A percentile compares a stretch with the other conserved stretches of the same genome.
phyloP scores from a whole-genome alignment of 2,888 invertebrate species.

The Brachyopa scutellaris region DNA sequence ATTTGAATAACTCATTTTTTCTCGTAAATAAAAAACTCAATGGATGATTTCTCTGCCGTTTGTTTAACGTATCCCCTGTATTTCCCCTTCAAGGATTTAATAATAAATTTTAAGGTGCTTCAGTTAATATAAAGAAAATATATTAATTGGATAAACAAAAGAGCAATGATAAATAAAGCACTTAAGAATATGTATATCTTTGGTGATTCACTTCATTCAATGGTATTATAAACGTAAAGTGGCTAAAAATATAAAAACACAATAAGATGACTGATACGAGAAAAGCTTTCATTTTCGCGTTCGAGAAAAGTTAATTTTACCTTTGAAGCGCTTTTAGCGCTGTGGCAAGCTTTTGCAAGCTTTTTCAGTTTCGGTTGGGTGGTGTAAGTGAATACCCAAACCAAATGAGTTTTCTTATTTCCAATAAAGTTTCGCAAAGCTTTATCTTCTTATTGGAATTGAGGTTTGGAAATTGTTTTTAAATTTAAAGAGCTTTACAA shows the following conservation, averaged over 20 bases:
- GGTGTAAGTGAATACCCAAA: not conserved
- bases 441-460: not conserved
- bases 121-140: not conserved
- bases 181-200: not conserved
- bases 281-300: not conserved
- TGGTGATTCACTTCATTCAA: slow-evolving; percentile 9
- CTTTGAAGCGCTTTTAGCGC: not conserved
- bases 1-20: not conserved
- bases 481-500: not conserved
- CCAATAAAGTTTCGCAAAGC: slow-evolving; percentile 4
- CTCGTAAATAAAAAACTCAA: not conserved
- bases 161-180: not conserved
- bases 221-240: not conserved
- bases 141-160: slow-evolving; percentile 3
- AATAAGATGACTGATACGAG: too few species aligned
- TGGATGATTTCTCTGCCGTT: slow-evolving; percentile 8
- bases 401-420: not conserved
- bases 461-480: not conserved
- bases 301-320: not conserved
- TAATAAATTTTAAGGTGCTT: not conserved
- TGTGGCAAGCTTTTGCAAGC: not conserved
- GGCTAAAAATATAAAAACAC: not conserved
- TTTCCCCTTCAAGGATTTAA: not conserved
- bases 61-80: not conserved
- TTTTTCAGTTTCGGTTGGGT: not conserved